A percentile compares a stretch with the other conserved stretches of the same genome.
These are phyloP conservation scores for Nannobrachium achirus DNA, from an alignment of 2,113 vertebrate genomes.

Conservation along the genomic window DNA sequence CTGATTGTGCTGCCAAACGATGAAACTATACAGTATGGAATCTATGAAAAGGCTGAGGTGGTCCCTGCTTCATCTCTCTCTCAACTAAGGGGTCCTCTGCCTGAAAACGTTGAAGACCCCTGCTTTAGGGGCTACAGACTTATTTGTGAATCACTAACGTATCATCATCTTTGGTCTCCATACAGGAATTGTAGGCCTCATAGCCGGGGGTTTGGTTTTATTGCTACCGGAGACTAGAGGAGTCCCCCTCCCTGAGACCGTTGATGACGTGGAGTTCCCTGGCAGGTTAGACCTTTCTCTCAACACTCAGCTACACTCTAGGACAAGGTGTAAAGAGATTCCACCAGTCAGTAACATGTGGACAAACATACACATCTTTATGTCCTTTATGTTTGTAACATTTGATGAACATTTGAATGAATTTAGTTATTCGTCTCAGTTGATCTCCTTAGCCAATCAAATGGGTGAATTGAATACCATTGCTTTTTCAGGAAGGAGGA, in stretches of 20 bases:
- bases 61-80: not conserved
- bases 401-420: too few relatives aligned
- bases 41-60: not conserved
- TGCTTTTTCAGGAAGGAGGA: too few relatives aligned
- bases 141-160: not conserved
- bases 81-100: too few relatives aligned
- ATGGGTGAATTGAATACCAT: too few relatives aligned
- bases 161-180: not conserved
- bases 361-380: too few relatives aligned
- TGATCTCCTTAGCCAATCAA: too few relatives aligned
- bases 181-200: slow-evolving; percentile 84
- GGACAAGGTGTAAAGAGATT: not conserved
- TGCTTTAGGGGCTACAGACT: not conserved
- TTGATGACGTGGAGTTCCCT: slow-evolving; percentile 90
- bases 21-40: too few relatives aligned
- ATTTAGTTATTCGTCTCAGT: too few relatives aligned
- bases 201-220: slow-evolving; percentile 87
- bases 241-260: slow-evolving; percentile 89
- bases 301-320: not conserved
- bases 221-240: slow-evolving; percentile 93
- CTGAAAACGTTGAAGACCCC: too few relatives aligned
- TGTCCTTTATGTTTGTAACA: too few relatives aligned
- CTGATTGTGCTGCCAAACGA: too few relatives aligned
- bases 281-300: slow-evolving; percentile 71
- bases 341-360: too few relatives aligned